These are phyloP conservation scores for Alligator mississippiensis DNA, from an alignment of 2,113 vertebrate species.

Conservation along the genomic window DNA sequence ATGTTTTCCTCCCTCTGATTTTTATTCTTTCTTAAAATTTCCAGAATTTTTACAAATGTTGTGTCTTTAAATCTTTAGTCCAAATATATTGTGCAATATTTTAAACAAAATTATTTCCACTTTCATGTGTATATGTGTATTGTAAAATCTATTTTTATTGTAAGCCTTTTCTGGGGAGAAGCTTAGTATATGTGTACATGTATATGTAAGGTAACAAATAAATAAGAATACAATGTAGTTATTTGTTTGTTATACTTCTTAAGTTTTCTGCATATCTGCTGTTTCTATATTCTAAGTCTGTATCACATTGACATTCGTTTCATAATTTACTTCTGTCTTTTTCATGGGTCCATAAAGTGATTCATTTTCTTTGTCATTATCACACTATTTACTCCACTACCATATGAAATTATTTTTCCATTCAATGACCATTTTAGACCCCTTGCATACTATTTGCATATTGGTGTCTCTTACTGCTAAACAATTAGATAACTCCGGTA, in stretches of 20 bases:
- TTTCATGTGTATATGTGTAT: not conserved
- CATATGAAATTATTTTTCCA: not conserved
- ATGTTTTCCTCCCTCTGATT: not conserved
- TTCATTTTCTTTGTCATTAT: not conserved
- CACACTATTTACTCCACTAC: not conserved
- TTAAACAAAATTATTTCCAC: not conserved
- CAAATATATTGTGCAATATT: not conserved
- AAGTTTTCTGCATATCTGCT: not conserved
- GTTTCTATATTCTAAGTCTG: not conserved
- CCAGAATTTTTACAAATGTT: not conserved
- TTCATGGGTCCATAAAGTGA: not conserved
- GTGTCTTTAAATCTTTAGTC: too few species aligned
- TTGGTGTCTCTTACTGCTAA: not conserved
- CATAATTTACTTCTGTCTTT: not conserved
- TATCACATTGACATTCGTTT: not conserved
- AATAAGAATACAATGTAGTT: not conserved
- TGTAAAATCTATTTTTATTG: not conserved
- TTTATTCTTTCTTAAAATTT: not conserved
- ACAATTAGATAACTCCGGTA: not conserved
- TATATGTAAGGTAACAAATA: not conserved
- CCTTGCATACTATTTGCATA: not conserved
- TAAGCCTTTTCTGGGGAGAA: not conserved
- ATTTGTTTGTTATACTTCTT: not conserved
- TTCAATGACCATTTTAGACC: not conserved
- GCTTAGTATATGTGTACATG: not conserved